A percentile compares a stretch with the other conserved stretches of the same genome.
Evolutionary conservation across 2,888 invertebrate genomes (phyloP).

Genomic region (Alloscopus bannaensis): DNA sequence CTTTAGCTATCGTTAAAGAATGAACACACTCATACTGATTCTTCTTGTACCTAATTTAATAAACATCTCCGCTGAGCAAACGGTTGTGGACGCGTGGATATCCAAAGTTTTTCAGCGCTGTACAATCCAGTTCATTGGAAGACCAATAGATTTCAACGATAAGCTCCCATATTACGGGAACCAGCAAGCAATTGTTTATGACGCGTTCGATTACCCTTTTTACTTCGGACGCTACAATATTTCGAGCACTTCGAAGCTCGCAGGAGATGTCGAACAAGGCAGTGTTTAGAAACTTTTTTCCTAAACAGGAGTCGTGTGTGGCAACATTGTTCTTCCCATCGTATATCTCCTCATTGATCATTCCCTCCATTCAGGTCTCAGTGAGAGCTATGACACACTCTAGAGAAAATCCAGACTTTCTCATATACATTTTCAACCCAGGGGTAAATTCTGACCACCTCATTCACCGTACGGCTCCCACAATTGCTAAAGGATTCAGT

Average conservation of each 20-base stretch:
- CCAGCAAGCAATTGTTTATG: background rate
- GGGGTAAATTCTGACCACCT: no score
- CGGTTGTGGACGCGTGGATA: slow-evolving; percentile 5
- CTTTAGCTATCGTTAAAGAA: no score
- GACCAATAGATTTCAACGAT: background rate
- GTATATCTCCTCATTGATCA: background rate
- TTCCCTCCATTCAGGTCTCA: background rate
- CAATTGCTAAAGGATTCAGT: no score
- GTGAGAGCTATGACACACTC: background rate
- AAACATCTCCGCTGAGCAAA: background rate
- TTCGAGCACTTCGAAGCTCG: background rate
- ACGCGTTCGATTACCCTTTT: background rate
- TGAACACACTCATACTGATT: background rate
- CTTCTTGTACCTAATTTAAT: background rate
- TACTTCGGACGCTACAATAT: slow-evolving; percentile 13
- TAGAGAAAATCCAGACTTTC: slow-evolving; percentile 26
- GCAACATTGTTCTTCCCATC: background rate
- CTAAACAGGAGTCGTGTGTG: background rate
- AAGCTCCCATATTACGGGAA: background rate
- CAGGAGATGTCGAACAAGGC: background rate
- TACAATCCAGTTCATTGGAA: slow-evolving; percentile 23
- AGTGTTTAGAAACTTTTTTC: background rate
- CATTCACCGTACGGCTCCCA: no score
- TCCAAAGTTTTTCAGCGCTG: background rate
- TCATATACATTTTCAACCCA: no score